Conservation (phyloP, 2,113 vertebrate genomes). For the Salvelinus sp. region DNA sequence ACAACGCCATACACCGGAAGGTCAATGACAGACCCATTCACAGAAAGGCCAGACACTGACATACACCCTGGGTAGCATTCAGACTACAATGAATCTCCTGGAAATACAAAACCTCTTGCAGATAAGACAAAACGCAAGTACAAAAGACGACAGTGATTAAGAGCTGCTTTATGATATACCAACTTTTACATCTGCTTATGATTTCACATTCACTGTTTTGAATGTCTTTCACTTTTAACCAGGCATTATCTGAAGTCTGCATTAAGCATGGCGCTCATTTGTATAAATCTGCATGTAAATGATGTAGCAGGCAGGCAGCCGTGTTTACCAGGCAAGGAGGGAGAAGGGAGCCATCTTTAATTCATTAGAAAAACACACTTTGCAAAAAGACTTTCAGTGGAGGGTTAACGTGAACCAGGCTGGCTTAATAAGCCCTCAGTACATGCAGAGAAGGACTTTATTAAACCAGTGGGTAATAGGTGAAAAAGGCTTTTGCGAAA, state of each 20-base stretch:
- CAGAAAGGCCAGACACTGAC: slow-evolving; percentile 14
- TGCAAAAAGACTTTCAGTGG: slow-evolving; percentile 61
- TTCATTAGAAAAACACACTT: slow-evolving; percentile 78
- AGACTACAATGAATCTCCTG: slow-evolving; percentile 8
- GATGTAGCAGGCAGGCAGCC: slow-evolving; percentile 62
- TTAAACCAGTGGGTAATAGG: slow-evolving; percentile 66
- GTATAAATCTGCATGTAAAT: slow-evolving; percentile 73
- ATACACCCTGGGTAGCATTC: slow-evolving; percentile 27
- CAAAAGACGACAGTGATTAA: slow-evolving; percentile 43
- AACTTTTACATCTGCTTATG: slow-evolving; percentile 51
- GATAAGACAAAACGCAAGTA: slow-evolving; percentile 32
- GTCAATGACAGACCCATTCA: slow-evolving; percentile 47
- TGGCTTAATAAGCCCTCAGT: slow-evolving; percentile 65
- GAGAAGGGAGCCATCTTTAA: slow-evolving; percentile 74
- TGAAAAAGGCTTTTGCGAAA: slow-evolving; percentile 55
- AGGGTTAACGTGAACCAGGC: slow-evolving; percentile 55
- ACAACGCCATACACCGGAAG: slow-evolving; percentile 69
- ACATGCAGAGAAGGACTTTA: slow-evolving; percentile 63
- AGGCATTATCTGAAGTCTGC: slow-evolving; percentile 60
- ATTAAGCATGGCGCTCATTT: slow-evolving; percentile 70
- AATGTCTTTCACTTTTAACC: slow-evolving; percentile 48
- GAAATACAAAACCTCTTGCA: slow-evolving; percentile 20
- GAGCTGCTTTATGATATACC: slow-evolving; percentile 23
- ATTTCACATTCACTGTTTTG: slow-evolving; percentile 46
- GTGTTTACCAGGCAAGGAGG: slow-evolving; percentile 71